phyloP scores from a whole-genome alignment of 2,888 invertebrate species.

The Dexiosoma caninum region DNA sequence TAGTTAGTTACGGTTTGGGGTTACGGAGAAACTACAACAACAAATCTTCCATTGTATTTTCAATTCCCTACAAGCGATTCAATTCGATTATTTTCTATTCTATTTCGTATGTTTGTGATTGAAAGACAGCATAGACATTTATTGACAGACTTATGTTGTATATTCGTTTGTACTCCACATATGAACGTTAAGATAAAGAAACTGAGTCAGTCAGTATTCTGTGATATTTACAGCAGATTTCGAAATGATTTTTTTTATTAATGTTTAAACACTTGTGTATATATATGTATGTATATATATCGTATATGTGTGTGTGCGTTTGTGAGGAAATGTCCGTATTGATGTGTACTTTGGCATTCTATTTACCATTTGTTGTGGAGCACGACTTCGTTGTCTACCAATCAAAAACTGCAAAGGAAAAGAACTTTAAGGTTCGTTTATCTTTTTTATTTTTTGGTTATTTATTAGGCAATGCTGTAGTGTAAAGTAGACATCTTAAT shows the following conservation, averaged over 20 bases:
- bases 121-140: constrained; percentile 60
- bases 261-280: constrained; percentile 3
- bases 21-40: neutral
- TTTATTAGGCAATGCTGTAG: neutral
- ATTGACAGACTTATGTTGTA: constrained; percentile 61
- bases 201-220: neutral
- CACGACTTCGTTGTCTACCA: constrained; percentile 14
- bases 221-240: constrained; percentile 48
- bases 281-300: neutral
- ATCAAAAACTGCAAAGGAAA: constrained; percentile 11
- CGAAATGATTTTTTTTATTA: constrained; percentile 41
- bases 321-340: neutral
- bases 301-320: neutral
- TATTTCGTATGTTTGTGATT: constrained; percentile 45
- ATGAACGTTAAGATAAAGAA: neutral
- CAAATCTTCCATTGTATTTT: constrained; percentile 1
- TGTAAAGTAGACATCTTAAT: constrained; percentile 33
- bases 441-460: neutral
- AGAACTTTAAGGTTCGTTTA: neutral
- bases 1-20: neutral
- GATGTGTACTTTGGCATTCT: constrained; percentile 38
- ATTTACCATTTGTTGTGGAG: constrained; percentile 34
- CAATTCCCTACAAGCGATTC: constrained; percentile 13
- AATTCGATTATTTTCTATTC: constrained; percentile 44
- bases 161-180: constrained; percentile 19